phyloP scores from a whole-genome alignment of 2,888 invertebrate species.

The Alloscopus bannaensis region DNA sequence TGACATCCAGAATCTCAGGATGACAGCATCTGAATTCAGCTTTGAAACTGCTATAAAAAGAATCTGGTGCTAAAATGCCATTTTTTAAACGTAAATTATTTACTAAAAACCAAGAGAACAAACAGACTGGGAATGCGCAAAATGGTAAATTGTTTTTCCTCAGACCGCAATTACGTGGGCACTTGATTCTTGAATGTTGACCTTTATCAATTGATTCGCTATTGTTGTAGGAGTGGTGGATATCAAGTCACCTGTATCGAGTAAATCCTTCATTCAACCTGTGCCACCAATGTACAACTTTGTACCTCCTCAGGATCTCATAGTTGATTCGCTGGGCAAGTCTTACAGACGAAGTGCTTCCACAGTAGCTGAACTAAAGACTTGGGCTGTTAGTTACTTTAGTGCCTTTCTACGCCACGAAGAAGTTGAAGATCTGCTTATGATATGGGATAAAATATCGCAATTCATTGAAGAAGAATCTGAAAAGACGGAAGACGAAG shows the following conservation, averaged over 20 bases:
- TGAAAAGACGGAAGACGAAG: conserved; percentile 55
- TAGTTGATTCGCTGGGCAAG: conserved; percentile 64
- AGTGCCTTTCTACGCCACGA: conserved; percentile 69
- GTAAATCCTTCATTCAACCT: conserved; percentile 42
- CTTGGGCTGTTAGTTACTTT: conserved; percentile 71
- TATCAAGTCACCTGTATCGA: conserved; percentile 40
- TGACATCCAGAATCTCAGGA: conserved; percentile 30
- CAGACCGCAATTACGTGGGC: not conserved
- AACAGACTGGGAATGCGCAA: conserved; percentile 53
- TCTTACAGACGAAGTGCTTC: conserved; percentile 68
- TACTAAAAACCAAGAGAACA: conserved; percentile 47
- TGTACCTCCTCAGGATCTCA: conserved; percentile 68
- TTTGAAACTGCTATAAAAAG: conserved; percentile 34
- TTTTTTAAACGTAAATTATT: conserved; percentile 63
- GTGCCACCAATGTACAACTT: conserved; percentile 69
- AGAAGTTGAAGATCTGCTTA: conserved; percentile 69
- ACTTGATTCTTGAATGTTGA: not conserved
- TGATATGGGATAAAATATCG: conserved; percentile 66
- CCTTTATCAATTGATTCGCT: too few species aligned
- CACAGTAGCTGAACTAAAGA: conserved; percentile 64
- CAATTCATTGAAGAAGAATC: conserved; percentile 24
- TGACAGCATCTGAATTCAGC: conserved; percentile 10
- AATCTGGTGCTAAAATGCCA: conserved; percentile 62
- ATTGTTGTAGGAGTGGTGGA: conserved; percentile 30
- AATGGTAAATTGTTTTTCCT: conserved; percentile 33